A percentile compares a stretch with the other conserved stretches of the same genome.
phyloP scores from a whole-genome alignment of 2,888 invertebrate genomes.

The Orthonychiurus folsomi region DNA sequence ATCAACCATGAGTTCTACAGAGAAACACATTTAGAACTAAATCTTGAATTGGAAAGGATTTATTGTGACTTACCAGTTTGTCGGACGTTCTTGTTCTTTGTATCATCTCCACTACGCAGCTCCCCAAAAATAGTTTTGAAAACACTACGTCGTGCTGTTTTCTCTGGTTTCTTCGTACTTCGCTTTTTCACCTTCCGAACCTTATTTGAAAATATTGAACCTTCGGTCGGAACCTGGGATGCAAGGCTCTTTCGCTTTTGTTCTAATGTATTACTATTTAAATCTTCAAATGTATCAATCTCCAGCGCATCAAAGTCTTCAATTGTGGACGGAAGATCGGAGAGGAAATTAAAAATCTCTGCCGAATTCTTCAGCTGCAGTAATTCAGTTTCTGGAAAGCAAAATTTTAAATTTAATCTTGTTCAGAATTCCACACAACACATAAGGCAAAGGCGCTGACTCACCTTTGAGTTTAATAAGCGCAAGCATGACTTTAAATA shows the following conservation, averaged over 20 bases:
- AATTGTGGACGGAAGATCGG: constrained; percentile 88
- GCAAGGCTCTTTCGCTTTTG: constrained; percentile 25
- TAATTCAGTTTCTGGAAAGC: constrained; percentile 64
- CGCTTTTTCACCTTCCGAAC: constrained; percentile 34
- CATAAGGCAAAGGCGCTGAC: background rate
- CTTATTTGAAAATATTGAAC: constrained; percentile 22
- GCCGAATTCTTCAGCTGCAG: constrained; percentile 86
- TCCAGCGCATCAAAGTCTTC: constrained; percentile 67
- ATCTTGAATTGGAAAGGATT: background rate
- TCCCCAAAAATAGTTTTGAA: constrained; percentile 60
- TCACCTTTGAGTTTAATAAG: constrained; percentile 73
- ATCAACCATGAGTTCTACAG: constrained; percentile 86
- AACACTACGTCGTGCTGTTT: constrained; percentile 66
- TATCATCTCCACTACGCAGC: constrained; percentile 66
- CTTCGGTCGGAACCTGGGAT: constrained; percentile 24
- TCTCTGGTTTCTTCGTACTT: constrained; percentile 84
- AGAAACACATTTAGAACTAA: background rate
- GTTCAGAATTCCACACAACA: background rate
- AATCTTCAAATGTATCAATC: constrained; percentile 25
- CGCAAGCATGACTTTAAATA: constrained; percentile 88
- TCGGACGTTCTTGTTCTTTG: constrained; percentile 90
- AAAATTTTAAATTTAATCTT: constrained; percentile 20
- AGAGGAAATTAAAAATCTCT: constrained; percentile 93
- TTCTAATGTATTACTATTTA: constrained; percentile 30
- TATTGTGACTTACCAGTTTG: constrained; percentile 59